Percentiles rank a stretch among this genome's conserved stretches.
Conservation (phyloP, 1,140 invertebrate species). For the Ditylenchus dipsaci region DNA sequence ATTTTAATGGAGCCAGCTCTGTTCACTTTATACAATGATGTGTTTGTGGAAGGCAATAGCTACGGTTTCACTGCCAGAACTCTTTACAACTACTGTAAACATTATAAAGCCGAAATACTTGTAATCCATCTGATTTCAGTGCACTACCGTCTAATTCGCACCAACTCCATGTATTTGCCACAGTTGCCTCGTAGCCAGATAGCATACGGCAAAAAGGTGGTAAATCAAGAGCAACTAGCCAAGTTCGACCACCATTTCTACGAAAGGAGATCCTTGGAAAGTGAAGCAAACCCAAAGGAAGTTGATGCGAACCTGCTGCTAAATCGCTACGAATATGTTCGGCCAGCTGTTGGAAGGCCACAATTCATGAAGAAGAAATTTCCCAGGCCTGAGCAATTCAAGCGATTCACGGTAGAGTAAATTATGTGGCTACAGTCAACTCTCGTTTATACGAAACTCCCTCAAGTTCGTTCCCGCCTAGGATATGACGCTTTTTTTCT, state of each 20-base stretch:
- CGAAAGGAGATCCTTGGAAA: not conserved
- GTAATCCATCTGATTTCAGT: not conserved
- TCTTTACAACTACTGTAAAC: constrained; percentile 8
- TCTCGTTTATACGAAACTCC: no score
- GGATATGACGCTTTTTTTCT: no score
- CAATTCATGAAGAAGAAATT: constrained; percentile 14
- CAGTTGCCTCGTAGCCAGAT: not conserved
- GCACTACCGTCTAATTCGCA: not conserved
- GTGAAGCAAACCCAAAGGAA: not conserved
- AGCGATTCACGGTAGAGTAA: not conserved
- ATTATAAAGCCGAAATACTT: no score
- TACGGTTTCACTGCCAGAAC: not conserved
- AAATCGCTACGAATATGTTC: constrained; percentile 14
- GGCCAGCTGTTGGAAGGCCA: constrained; percentile 16
- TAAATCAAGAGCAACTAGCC: not conserved
- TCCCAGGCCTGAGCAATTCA: constrained; percentile 4
- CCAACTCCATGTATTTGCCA: constrained; percentile 1
- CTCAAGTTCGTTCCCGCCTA: no score
- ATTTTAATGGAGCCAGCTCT: constrained; percentile 15
- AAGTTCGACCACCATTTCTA: not conserved
- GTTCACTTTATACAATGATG: constrained; percentile 10
- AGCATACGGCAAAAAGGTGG: not conserved
- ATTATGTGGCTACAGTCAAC: no score
- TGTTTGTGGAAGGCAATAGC: not conserved
- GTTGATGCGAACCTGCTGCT: not conserved